Conservation (phyloP, 2,113 vertebrate genomes). For the Periophthalmus modestus region DNA sequence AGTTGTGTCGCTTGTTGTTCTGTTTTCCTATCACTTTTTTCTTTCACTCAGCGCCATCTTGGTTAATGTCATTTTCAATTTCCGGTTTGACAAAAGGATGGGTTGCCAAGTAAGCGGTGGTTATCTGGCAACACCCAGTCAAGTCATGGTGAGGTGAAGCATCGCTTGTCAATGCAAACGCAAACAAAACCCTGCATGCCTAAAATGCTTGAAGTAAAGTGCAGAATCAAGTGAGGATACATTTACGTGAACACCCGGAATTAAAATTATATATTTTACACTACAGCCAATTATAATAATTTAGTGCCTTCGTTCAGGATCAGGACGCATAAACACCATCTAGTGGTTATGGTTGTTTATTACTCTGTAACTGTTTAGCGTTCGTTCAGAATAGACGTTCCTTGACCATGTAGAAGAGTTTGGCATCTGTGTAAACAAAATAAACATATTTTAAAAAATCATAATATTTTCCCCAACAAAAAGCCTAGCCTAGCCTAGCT, state of each 20-base stretch:
- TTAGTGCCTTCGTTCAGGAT: background rate
- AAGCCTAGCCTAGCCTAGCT: too few species aligned
- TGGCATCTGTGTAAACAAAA: background rate
- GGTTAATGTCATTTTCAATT: constrained; percentile 68
- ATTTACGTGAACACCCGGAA: background rate
- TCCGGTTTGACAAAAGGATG: constrained; percentile 13
- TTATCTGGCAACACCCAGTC: background rate
- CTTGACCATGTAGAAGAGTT: background rate
- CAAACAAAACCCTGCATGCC: background rate
- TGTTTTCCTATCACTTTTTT: constrained; percentile 68
- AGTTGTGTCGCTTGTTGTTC: constrained; percentile 54
- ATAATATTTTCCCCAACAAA: background rate
- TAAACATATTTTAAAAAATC: background rate
- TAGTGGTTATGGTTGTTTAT: background rate
- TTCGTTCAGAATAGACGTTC: background rate
- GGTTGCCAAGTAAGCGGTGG: background rate
- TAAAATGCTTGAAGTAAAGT: background rate
- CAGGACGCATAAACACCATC: background rate
- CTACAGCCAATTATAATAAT: background rate
- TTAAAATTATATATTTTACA: background rate
- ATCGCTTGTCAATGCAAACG: background rate
- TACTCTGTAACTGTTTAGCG: background rate
- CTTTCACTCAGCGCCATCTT: constrained; percentile 75
- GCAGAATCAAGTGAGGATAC: background rate
- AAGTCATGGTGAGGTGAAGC: background rate